Conservation (phyloP, 2,797 vertebrate species). For the Etheostoma perlongum region DNA sequence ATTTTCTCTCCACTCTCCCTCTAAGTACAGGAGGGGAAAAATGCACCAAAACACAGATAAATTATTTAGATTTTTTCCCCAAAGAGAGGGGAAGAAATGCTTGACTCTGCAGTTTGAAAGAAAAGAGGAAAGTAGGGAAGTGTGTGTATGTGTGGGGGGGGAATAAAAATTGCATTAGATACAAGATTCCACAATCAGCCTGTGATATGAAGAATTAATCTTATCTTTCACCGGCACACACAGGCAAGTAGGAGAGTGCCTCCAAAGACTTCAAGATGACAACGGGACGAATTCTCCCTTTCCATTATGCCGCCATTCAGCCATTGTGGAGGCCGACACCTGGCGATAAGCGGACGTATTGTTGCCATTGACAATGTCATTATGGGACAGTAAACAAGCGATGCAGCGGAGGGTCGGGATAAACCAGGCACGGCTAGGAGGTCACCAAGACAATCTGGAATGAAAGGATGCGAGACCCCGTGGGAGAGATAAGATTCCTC, state of each 20-base stretch:
- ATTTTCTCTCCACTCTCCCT: constrained; percentile 56
- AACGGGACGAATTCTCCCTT: constrained; percentile 62
- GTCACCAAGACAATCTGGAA: constrained; percentile 76
- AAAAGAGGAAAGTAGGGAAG: constrained; percentile 26
- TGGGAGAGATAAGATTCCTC: constrained; percentile 68
- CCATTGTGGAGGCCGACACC: constrained; percentile 71
- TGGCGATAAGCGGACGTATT: constrained; percentile 73
- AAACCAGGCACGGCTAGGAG: constrained; percentile 61
- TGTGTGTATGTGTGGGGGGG: background rate
- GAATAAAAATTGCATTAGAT: constrained; percentile 85
- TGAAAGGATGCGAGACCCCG: constrained; percentile 62
- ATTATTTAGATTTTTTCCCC: constrained; percentile 81
- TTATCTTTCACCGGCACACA: constrained; percentile 69
- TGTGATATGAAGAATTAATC: constrained; percentile 82
- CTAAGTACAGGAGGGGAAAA: constrained; percentile 60
- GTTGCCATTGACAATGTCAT: constrained; percentile 79
- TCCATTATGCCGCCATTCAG: constrained; percentile 67
- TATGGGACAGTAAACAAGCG: constrained; percentile 78
- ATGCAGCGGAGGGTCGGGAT: constrained; percentile 51
- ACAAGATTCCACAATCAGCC: constrained; percentile 83
- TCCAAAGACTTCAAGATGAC: constrained; percentile 65
- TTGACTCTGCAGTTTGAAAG: constrained; percentile 84
- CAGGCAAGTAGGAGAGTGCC: constrained; percentile 58
- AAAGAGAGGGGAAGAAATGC: constrained; percentile 67
- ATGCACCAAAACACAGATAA: constrained; percentile 83